phyloP scores from a whole-genome alignment of 2,113 vertebrate genomes.

The Zootoca vivipara region DNA sequence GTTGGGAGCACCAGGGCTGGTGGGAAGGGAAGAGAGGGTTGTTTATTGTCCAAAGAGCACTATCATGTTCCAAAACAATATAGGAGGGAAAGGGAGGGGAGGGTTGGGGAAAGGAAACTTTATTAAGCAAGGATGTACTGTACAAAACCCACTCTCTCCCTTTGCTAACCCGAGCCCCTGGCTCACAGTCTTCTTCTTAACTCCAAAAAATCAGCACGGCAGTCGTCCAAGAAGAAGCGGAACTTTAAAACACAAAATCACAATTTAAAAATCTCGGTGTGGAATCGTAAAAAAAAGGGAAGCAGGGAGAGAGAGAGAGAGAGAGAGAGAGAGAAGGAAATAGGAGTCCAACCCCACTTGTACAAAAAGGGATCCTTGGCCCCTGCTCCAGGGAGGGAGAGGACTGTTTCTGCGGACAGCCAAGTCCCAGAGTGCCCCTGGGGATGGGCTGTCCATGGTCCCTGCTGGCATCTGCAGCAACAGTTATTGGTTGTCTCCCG shows the following conservation, averaged over 20 bases:
- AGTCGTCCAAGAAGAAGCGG: background rate
- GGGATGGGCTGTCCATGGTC: background rate
- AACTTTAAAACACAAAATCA: background rate
- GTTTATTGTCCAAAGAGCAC: background rate
- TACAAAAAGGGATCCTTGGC: background rate
- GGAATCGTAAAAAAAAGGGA: background rate
- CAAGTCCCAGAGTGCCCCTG: background rate
- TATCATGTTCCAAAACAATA: background rate
- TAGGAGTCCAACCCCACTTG: background rate
- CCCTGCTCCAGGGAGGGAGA: background rate
- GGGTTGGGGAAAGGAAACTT: background rate
- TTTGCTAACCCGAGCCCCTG: background rate
- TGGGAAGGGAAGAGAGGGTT: background rate
- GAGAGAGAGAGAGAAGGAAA: no score
- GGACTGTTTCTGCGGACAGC: background rate
- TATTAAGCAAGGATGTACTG: background rate
- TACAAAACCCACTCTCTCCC: background rate
- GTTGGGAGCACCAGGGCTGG: background rate
- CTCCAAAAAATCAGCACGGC: background rate
- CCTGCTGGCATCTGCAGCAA: fast-evolving
- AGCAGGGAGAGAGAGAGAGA: background rate
- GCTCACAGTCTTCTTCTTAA: background rate
- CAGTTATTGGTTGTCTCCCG: constrained; percentile 80
- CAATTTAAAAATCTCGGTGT: background rate
- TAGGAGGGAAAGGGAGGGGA: background rate